Evolutionary conservation across 2,113 vertebrate genomes (phyloP).

Genomic region (Canis aureus): DNA sequence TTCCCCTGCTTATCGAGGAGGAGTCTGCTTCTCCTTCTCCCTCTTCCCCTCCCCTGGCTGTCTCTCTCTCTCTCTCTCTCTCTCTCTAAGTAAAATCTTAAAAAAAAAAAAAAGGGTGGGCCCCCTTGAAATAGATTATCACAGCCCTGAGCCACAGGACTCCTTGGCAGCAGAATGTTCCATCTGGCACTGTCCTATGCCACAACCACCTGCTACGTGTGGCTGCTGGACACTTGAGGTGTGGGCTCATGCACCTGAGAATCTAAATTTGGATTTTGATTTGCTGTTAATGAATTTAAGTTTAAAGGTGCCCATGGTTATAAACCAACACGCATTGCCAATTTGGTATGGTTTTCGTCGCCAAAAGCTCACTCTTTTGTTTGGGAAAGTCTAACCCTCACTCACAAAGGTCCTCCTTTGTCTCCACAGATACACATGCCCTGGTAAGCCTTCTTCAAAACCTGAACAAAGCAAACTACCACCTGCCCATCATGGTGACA

Average conservation of each 20-base stretch:
- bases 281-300: neutral
- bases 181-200: rapidly evolving
- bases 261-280: neutral
- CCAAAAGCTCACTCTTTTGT: neutral
- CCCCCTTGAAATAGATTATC: neutral
- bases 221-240: neutral
- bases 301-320: rapidly evolving
- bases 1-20: too few relatives aligned
- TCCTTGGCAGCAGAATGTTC: rapidly evolving
- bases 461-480: slow-evolving; percentile 98
- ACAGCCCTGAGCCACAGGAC: neutral
- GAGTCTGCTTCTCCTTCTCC: too few relatives aligned
- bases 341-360: rapidly evolving
- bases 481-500: slow-evolving; percentile 96
- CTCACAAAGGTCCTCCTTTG: slow-evolving; percentile 61
- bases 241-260: neutral
- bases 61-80: too few relatives aligned
- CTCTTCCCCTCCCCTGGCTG: too few relatives aligned
- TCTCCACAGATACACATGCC: slow-evolving; percentile 93
- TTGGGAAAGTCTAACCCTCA: neutral
- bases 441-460: slow-evolving; percentile 95
- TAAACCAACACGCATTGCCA: neutral
- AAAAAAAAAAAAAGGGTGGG: neutral
- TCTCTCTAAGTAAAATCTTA: too few relatives aligned
- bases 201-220: rapidly evolving